Percentiles rank a stretch among this genome's conserved stretches.
Evolutionary conservation across 2,113 vertebrate genomes (phyloP).

Genomic region (Smithornis capensis): DNA sequence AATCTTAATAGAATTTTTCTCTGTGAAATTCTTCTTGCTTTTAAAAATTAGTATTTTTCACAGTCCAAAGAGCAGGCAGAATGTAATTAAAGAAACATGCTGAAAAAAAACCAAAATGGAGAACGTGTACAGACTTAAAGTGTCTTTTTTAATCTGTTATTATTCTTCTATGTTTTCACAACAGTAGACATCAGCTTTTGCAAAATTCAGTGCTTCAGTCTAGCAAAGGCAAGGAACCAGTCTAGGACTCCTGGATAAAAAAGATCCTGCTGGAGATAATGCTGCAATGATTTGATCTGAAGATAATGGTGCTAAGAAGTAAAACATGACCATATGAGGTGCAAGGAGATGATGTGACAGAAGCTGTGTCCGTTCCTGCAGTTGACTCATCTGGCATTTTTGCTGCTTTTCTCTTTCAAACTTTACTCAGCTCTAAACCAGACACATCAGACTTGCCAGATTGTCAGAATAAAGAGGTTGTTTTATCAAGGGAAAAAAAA

Average conservation of each 20-base stretch:
- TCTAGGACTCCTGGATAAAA: not conserved
- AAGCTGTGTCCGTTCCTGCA: not conserved
- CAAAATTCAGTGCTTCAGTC: not conserved
- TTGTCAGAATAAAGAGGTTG: not conserved
- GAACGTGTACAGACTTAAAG: not conserved
- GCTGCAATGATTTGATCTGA: not conserved
- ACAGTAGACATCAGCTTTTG: not conserved
- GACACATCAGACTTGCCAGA: not conserved
- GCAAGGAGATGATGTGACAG: not conserved
- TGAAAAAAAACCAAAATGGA: not conserved
- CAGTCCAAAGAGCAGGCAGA: not conserved
- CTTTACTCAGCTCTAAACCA: not conserved
- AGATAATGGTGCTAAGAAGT: not conserved
- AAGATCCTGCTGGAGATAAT: not conserved
- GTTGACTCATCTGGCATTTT: accelerated
- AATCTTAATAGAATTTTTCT: not conserved
- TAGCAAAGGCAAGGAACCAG: not conserved
- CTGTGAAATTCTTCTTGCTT: not conserved
- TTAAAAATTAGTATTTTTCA: not conserved
- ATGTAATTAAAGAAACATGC: not conserved
- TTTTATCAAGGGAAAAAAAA: not conserved
- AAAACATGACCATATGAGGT: not conserved
- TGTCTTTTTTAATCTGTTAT: not conserved
- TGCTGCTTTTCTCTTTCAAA: not conserved
- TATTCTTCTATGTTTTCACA: not conserved